Base-by-base conservation (phyloP, 2,888 invertebrate species). In the Dysmachus trigonus region DNA sequence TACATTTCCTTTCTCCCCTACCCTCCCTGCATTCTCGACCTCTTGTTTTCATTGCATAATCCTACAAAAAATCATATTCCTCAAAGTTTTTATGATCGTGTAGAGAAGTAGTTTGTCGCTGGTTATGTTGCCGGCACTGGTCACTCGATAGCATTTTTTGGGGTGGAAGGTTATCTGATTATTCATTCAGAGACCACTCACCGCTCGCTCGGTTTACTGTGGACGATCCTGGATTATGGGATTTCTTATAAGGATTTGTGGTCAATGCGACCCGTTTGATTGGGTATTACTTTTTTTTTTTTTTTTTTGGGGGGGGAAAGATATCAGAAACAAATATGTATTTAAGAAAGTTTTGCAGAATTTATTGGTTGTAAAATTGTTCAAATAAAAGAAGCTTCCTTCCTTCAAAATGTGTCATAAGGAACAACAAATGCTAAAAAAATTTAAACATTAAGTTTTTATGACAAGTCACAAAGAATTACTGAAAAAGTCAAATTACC, bases 21-120 rank as follows among this genome's bases (percentile, higher is more conserved):
- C 22, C 7, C 3, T 8, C n/a, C 33, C 73, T n/a, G n/a, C n/a
- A 15, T 31, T 33, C 33, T 31, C 10, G n/a, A n/a, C 38, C 76
- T 76, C 22, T 79, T 79, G 51, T 79, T 79, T 79, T 79, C 51
- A 79, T 79, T 79, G 51, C 79, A 79, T 79, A 79, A 79, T 79
- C 79, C 27, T 27, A 62, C 22, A 62, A 18, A 62, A 79, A 79
- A 51, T 51, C 79, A 79, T 51, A 33, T 51, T 79, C 30, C 30
- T 79, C 51, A 51, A 27, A 79, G 18, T 18, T 76, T 74, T 76
- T 76, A 76, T 35, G 76, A 10, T 38, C 76, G 35, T 76, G 35
- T 35, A n/a, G 33, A 72, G 31, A 33, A 76, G 38, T 38, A 33
- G 22, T 35, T 76, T 10, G 35, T 76, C 41, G 38, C 18, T 81